Evolutionary conservation across 2,888 invertebrate genomes (phyloP).

Genomic region (Brachycybe producta): DNA sequence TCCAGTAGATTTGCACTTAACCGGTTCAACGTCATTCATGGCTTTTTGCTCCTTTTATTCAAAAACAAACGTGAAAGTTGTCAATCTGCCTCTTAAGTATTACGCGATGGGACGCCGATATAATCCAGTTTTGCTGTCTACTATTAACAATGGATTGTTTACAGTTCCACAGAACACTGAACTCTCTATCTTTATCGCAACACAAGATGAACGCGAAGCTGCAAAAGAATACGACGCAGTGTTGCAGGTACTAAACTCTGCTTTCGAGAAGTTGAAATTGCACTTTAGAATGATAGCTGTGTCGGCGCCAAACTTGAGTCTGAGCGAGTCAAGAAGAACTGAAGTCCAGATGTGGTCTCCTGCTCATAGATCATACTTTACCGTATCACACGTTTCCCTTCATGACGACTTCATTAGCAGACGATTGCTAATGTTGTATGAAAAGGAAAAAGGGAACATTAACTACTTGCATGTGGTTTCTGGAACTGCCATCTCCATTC

Average conservation of each 20-base stretch:
- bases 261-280: conserved; percentile 52
- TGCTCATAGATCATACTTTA: conserved; percentile 47
- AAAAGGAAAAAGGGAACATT: conserved; percentile 38
- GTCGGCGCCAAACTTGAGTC: conserved; percentile 47
- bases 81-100: conserved; percentile 52
- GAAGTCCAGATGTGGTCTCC: conserved; percentile 63
- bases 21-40: conserved; percentile 57
- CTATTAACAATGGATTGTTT: conserved; percentile 23
- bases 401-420: conserved; percentile 63
- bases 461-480: conserved; percentile 53
- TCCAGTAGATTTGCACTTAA: conserved; percentile 54
- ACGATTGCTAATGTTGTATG: conserved; percentile 54
- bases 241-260: conserved; percentile 41
- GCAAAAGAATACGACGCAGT: conserved; percentile 40
- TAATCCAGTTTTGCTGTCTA: conserved; percentile 38
- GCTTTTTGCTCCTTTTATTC: conserved; percentile 61
- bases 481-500: conserved; percentile 59
- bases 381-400: conserved; percentile 58
- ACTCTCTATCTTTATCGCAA: conserved; percentile 51
- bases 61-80: conserved; percentile 48
- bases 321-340: conserved; percentile 53
- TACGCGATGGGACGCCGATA: conserved; percentile 60
- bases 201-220: conserved; percentile 38
- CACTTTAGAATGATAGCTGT: conserved; percentile 52
- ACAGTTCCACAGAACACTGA: conserved; percentile 39